These are phyloP conservation scores for Polylopha cassiicola DNA, from an alignment of 2,888 invertebrate species.

Conservation along the genomic window DNA sequence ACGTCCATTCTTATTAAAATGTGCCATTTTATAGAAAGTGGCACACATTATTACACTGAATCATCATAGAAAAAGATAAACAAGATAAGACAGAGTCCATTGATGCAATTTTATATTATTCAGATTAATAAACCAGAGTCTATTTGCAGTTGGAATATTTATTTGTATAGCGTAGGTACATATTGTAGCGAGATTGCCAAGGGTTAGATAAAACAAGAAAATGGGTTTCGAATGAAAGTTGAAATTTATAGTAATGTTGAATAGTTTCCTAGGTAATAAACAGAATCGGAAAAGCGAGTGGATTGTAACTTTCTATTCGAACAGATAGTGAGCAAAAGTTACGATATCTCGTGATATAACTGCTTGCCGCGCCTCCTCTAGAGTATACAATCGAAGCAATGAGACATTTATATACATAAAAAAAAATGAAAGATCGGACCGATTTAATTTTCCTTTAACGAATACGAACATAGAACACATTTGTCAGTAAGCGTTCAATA, in stretches of 20 bases:
- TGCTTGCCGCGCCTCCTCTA: constrained; percentile 33
- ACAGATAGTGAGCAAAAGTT: constrained; percentile 57
- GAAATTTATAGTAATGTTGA: constrained; percentile 16
- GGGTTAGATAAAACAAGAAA: too few species aligned
- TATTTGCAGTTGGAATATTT: too few species aligned
- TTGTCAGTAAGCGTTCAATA: too few species aligned
- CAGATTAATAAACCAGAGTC: not conserved
- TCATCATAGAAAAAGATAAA: constrained; percentile 4
- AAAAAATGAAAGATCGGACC: too few species aligned
- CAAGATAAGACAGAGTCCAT: constrained; percentile 3
- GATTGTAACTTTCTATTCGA: constrained; percentile 66
- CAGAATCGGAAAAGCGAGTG: constrained; percentile 61
- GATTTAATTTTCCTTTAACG: too few species aligned
- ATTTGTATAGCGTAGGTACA: too few species aligned
- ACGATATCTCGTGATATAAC: constrained; percentile 70
- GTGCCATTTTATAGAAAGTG: constrained; percentile 24
- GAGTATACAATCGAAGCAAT: constrained; percentile 29
- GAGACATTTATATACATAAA: too few species aligned
- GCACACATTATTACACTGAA: constrained; percentile 16
- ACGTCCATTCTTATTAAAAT: constrained; percentile 22
- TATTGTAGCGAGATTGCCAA: too few species aligned
- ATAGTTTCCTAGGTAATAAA: constrained; percentile 48
- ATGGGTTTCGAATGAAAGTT: constrained; percentile 22
- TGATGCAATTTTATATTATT: constrained; percentile 8
- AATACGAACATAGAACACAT: too few species aligned